Evolutionary conservation across 2,888 invertebrate species (phyloP).

Genomic region (Elaeidobius kamerunicus): DNA sequence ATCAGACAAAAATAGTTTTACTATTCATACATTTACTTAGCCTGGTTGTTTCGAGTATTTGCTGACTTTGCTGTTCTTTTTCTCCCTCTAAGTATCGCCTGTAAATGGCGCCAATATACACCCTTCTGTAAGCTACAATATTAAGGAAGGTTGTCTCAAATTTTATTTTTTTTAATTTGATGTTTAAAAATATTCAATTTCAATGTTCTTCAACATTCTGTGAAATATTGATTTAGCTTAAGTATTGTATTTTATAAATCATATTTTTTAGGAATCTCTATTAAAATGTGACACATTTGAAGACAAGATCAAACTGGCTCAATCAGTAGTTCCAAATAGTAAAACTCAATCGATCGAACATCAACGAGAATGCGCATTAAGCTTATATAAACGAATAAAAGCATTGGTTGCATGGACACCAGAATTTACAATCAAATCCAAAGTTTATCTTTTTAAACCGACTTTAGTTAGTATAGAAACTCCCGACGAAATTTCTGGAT

Average conservation of each 20-base stretch:
- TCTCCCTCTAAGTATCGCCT: no score
- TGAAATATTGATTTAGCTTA: neutral
- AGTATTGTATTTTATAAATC: no score
- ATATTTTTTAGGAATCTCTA: conserved; percentile 47
- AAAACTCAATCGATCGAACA: conserved; percentile 12
- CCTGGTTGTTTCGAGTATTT: no score
- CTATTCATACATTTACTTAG: no score
- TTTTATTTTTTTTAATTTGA: conserved; percentile 2
- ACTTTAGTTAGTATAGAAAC: conserved; percentile 25
- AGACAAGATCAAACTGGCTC: conserved; percentile 34
- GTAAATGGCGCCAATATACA: no score
- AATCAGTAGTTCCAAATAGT: conserved; percentile 7
- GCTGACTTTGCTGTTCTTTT: no score
- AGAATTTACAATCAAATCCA: conserved; percentile 35
- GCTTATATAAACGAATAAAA: conserved; percentile 33
- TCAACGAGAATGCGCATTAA: conserved; percentile 19
- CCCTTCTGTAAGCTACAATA: no score
- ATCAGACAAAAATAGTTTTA: no score
- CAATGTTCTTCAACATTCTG: neutral
- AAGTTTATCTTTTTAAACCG: conserved; percentile 35
- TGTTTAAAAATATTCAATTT: conserved; percentile 3
- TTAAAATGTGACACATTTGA: conserved; percentile 55
- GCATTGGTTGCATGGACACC: conserved; percentile 33
- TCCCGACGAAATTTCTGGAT: conserved; percentile 61
- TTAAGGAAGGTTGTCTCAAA: no score